A percentile compares a stretch with the other conserved stretches of the same genome.
These are phyloP conservation scores for Ctena decussata DNA, from an alignment of 2,888 invertebrate genomes.

Conservation along the genomic window DNA sequence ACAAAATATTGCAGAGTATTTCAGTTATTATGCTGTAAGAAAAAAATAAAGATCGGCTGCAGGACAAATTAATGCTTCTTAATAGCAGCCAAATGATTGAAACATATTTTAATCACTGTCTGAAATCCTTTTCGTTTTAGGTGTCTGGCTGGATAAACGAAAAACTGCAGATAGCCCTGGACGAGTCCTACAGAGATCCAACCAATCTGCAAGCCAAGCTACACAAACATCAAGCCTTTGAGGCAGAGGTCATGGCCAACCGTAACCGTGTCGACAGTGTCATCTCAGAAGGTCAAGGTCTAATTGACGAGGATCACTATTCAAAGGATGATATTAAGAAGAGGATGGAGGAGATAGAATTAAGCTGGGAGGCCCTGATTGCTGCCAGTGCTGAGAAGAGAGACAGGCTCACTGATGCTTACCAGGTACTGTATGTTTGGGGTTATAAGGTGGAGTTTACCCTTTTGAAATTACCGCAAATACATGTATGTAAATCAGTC, in stretches of 20 bases:
- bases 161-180: slow-evolving; percentile 96
- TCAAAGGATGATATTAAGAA: slow-evolving; percentile 92
- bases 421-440: slow-evolving; percentile 89
- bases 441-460: too few relatives aligned
- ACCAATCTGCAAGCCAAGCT: slow-evolving; percentile 99
- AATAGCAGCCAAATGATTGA: too few relatives aligned
- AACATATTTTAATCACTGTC: too few relatives aligned
- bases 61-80: too few relatives aligned
- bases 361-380: slow-evolving; percentile 95
- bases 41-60: too few relatives aligned
- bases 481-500: too few relatives aligned
- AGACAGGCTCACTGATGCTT: slow-evolving; percentile 95
- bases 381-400: slow-evolving; percentile 94
- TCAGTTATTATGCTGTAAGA: too few relatives aligned
- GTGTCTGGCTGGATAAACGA: slow-evolving; percentile 94
- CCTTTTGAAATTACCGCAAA: too few relatives aligned
- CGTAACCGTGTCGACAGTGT: slow-evolving; percentile 94
- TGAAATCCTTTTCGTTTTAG: slow-evolving; percentile 68
- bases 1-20: too few relatives aligned
- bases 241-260: slow-evolving; percentile 97
- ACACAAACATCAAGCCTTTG: slow-evolving; percentile 98
- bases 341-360: slow-evolving; percentile 94
- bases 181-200: slow-evolving; percentile 97
- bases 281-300: slow-evolving; percentile 88
- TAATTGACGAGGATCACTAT: slow-evolving; percentile 93